phyloP scores from a whole-genome alignment of 2,888 invertebrate species.

The Biston betularia region DNA sequence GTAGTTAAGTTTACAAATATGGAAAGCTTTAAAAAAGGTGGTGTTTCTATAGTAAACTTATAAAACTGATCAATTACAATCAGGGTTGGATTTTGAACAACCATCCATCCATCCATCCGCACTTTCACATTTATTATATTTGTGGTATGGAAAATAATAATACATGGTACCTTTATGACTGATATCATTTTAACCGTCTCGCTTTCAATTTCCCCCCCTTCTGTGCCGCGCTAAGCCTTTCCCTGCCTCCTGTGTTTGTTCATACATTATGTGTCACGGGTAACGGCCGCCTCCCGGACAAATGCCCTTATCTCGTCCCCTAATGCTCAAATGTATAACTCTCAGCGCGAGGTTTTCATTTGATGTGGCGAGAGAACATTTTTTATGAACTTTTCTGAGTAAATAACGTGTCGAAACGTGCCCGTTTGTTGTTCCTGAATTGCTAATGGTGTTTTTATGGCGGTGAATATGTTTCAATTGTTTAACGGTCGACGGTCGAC shows the following conservation, averaged over 20 bases:
- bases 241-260: slow-evolving; percentile 13
- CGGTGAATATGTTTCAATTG: slow-evolving; percentile 24
- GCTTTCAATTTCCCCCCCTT: neutral
- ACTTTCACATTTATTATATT: too few species aligned
- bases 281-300: slow-evolving; percentile 22
- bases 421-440: slow-evolving; percentile 22
- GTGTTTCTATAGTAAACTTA: too few species aligned
- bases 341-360: slow-evolving; percentile 31
- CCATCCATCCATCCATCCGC: too few species aligned
- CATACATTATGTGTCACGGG: slow-evolving; percentile 27
- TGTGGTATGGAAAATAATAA: too few species aligned
- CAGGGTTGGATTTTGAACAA: too few species aligned
- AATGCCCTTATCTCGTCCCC: slow-evolving; percentile 30
- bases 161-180: neutral
- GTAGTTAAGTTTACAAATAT: too few species aligned
- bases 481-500: slow-evolving; percentile 2
- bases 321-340: slow-evolving; percentile 32
- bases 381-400: slow-evolving; percentile 35
- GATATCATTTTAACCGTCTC: neutral
- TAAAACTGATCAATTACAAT: too few species aligned
- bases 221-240: slow-evolving; percentile 9
- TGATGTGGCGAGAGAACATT: slow-evolving; percentile 38
- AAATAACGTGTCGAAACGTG: slow-evolving; percentile 19
- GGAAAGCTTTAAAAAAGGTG: too few species aligned
- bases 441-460: slow-evolving; percentile 23